Evolutionary conservation across 2,797 vertebrate genomes (phyloP).

Genomic region (Psittacula echo): DNA sequence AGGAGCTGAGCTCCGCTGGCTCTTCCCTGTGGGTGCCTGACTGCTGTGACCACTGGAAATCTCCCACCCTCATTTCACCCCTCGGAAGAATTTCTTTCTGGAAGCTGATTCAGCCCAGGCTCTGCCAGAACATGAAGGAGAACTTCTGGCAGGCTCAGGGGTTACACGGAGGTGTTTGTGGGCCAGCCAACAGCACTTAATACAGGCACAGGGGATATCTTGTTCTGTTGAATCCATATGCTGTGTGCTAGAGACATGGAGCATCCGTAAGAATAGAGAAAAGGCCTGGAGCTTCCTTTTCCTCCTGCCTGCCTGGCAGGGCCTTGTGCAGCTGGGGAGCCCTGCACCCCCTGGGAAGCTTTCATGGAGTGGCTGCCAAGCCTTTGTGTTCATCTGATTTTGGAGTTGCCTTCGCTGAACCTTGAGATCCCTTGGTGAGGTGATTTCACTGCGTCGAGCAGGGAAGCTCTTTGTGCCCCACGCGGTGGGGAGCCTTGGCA

Average conservation of each 20-base stretch:
- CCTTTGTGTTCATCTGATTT: background rate
- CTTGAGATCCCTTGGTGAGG: fast-evolving
- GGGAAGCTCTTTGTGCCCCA: background rate
- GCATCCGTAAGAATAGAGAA: background rate
- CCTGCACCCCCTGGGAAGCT: background rate
- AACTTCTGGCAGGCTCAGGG: background rate
- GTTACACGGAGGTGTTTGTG: background rate
- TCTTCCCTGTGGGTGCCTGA: background rate
- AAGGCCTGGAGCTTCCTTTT: background rate
- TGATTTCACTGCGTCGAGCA: fast-evolving
- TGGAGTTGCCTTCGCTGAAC: background rate
- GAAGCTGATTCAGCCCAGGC: background rate
- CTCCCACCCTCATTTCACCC: background rate
- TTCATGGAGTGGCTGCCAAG: background rate
- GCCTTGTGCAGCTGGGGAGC: background rate
- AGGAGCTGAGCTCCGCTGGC: background rate
- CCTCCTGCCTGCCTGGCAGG: background rate
- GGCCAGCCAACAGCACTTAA: background rate
- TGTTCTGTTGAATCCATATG: background rate
- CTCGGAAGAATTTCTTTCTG: background rate
- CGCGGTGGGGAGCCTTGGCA: fast-evolving
- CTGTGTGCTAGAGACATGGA: fast-evolving
- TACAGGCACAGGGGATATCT: background rate
- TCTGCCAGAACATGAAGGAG: background rate
- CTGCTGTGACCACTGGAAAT: background rate